Conservation (phyloP, 2,113 vertebrate species). For the Atlantisia rogersi region DNA sequence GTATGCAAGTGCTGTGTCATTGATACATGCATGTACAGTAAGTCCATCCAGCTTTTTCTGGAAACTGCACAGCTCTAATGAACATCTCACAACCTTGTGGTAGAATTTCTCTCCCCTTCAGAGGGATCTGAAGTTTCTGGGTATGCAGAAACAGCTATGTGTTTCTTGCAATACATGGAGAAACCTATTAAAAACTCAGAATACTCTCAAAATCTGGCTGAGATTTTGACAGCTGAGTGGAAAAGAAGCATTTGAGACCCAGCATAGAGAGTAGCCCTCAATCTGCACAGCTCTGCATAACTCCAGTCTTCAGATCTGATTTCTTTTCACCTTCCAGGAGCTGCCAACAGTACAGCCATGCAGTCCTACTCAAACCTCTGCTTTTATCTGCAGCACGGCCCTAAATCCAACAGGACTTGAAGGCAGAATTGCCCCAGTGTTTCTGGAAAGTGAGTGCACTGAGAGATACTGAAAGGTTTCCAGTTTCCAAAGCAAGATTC, state of each 20-base stretch:
- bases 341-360: background rate
- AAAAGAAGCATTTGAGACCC: background rate
- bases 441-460: background rate
- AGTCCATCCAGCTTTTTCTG: background rate
- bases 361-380: background rate
- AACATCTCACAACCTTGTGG: rapidly evolving
- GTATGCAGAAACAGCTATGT: background rate
- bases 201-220: background rate
- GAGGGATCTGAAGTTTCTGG: background rate
- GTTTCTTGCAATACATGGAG: background rate
- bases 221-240: background rate
- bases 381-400: background rate
- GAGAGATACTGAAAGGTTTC: background rate
- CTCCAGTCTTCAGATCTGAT: background rate
- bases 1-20: conserved; percentile 21
- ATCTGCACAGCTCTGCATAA: background rate
- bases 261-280: background rate
- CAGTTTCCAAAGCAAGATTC: conserved; percentile 5
- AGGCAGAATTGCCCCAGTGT: background rate
- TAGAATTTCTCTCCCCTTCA: background rate
- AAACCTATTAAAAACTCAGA: background rate
- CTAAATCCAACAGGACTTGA: background rate
- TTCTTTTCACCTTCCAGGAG: background rate
- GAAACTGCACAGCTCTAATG: background rate
- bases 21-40: background rate